These are phyloP conservation scores for Perca fluviatilis DNA, from an alignment of 2,113 vertebrate genomes.

Conservation along the genomic window DNA sequence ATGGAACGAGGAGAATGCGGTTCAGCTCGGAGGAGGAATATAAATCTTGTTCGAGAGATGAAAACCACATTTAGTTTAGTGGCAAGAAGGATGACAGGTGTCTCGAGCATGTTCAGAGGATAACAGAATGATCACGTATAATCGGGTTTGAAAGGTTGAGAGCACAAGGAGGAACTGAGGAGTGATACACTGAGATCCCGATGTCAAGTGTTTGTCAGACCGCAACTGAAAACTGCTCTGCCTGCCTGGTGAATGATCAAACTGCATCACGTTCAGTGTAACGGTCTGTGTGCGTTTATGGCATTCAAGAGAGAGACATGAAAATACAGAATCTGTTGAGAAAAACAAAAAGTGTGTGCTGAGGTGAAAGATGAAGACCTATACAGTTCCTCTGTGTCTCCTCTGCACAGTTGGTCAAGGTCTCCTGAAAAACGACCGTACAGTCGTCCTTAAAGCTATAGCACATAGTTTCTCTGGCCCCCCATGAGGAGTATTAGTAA, in stretches of 20 bases:
- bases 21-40: conserved; percentile 39
- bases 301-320: conserved; percentile 2
- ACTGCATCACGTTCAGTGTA: conserved; percentile 11
- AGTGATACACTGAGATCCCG: conserved; percentile 59
- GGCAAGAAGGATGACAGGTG: conserved; percentile 63
- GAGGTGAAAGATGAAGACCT: conserved; percentile 34
- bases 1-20: conserved; percentile 34
- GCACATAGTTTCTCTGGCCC: no score
- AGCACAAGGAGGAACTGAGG: conserved; percentile 44
- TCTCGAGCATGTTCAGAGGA: conserved; percentile 46
- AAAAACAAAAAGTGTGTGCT: not conserved
- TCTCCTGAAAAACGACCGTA: conserved; percentile 21
- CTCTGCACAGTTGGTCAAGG: conserved; percentile 22
- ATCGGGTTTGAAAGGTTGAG: conserved; percentile 73
- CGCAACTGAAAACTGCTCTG: conserved; percentile 22
- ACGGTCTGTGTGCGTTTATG: conserved; percentile 32
- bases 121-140: conserved; percentile 68
- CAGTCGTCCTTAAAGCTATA: conserved; percentile 1
- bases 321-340: not conserved
- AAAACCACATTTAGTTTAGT: conserved; percentile 74
- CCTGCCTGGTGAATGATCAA: conserved; percentile 29
- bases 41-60: conserved; percentile 64
- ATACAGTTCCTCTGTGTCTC: conserved; percentile 22
- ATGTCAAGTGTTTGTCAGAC: conserved; percentile 71
- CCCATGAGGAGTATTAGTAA: no score